A percentile compares a stretch with the other conserved stretches of the same genome.
Evolutionary conservation across 2,888 invertebrate species (phyloP).

Genomic region (Tetropium fuscum): DNA sequence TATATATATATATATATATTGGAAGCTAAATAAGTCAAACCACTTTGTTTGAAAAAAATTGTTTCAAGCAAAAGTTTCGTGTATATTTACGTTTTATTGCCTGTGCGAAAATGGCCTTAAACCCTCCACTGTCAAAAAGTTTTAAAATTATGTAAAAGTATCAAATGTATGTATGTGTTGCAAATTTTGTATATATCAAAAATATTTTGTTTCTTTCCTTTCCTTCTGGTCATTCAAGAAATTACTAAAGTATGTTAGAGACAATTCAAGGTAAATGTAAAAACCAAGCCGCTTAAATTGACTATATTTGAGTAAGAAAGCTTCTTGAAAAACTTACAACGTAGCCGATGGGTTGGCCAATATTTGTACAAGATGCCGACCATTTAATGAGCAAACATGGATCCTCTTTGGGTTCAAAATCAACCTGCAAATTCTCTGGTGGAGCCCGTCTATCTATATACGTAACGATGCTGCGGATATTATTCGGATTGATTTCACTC

Average conservation of each 20-base stretch:
- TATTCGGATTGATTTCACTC: constrained; percentile 50
- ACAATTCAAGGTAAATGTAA: no score
- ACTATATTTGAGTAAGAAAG: background rate
- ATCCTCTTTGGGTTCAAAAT: constrained; percentile 49
- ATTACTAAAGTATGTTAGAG: background rate
- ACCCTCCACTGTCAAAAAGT: no score
- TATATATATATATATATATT: no score
- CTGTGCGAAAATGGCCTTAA: no score
- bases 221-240: background rate
- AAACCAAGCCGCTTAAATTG: constrained; percentile 1
- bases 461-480: constrained; percentile 53
- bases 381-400: constrained; percentile 56
- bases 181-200: no score
- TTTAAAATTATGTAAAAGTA: no score
- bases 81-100: no score
- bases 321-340: constrained; percentile 48
- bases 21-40: no score
- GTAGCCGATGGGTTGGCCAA: constrained; percentile 53
- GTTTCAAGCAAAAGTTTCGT: no score
- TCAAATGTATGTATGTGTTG: no score
- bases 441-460: constrained; percentile 47
- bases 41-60: no score
- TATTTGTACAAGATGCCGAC: constrained; percentile 56
- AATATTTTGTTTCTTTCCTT: no score
- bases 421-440: constrained; percentile 52